phyloP scores from a whole-genome alignment of 2,113 vertebrate genomes.

The Elanoides forficatus region DNA sequence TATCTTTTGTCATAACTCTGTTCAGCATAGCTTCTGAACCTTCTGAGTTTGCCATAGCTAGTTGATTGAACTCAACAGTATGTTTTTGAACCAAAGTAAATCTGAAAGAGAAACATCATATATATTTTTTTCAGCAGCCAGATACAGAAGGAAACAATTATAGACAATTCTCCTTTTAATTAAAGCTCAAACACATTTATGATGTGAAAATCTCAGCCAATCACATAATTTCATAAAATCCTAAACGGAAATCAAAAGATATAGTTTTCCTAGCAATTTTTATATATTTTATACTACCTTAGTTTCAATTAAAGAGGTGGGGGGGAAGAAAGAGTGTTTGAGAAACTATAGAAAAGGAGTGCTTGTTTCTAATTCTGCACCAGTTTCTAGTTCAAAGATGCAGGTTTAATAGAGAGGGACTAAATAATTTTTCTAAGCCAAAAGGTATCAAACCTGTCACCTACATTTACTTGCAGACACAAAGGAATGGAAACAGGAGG shows the following conservation, averaged over 20 bases:
- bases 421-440: background rate
- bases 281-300: background rate
- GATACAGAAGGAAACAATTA: background rate
- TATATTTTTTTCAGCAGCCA: background rate
- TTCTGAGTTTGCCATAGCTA: slow-evolving; percentile 98
- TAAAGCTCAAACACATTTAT: background rate
- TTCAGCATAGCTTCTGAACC: slow-evolving; percentile 98
- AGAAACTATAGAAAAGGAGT: background rate
- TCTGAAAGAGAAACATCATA: slow-evolving; percentile 71
- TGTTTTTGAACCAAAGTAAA: slow-evolving; percentile 97
- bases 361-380: background rate
- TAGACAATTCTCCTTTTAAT: background rate
- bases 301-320: background rate
- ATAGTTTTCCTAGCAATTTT: background rate
- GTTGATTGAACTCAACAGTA: slow-evolving; percentile 98
- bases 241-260: background rate
- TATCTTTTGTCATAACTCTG: slow-evolving; percentile 98
- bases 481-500: background rate
- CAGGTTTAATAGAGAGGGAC: background rate
- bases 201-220: background rate
- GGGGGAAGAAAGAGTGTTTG: too few relatives aligned
- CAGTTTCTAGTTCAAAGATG: background rate
- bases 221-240: background rate
- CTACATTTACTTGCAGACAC: background rate
- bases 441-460: background rate